Evolutionary conservation across 1,140 invertebrate species (phyloP), one percentile per base, ranked within the genome.

Genomic region (Diachasmimorpha longicaudata): DNA sequence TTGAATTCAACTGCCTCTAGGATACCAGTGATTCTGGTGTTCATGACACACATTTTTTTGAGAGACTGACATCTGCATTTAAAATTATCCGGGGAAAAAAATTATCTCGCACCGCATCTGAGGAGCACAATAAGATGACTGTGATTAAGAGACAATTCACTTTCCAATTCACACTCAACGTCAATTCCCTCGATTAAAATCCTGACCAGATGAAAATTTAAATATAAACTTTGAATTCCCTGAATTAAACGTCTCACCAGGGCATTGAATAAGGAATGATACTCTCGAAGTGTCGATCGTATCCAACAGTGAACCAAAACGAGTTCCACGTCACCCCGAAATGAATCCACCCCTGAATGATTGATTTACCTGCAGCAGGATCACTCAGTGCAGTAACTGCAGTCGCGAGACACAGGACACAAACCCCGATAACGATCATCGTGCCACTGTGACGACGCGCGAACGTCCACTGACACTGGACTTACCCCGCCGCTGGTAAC

Each of bases 381-480:
- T 89, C 87, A 78, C 83, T 88, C 52, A 86, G 77, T 76, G 84
- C 86, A 74, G 81, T 84, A 73, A 82, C 83, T 81, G 84, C 83
- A 77, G 83, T 83, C 80, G 81, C 81, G 81, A 88, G 80, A 80
- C 77, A 86, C 74, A 87, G 78, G 76, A 85, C 81, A 78, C 80
- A 75, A 36, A 86, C 77, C 81, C 81, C 85, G 84, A 82, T 78
- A 82, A 81, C 79, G 75, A 83, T 81, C 84, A 87, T 87, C 21
- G 39, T 86, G 85, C 82, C 13, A 83, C 81, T 81, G 82, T 79
- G 80, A 79, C 83, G 87, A 84, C 88, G 87, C 86, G 86, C 79
- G 80, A 82, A 84, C 85, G 83, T 86, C 84, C 85, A 89, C 88
- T 89, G 84, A 78, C 78, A 79, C 80, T 75, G 81, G 80, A 80